A percentile compares a stretch with the other conserved stretches of the same genome.
Conservation (phyloP, 2,797 vertebrate genomes). For the Enteromius radiatus region DNA sequence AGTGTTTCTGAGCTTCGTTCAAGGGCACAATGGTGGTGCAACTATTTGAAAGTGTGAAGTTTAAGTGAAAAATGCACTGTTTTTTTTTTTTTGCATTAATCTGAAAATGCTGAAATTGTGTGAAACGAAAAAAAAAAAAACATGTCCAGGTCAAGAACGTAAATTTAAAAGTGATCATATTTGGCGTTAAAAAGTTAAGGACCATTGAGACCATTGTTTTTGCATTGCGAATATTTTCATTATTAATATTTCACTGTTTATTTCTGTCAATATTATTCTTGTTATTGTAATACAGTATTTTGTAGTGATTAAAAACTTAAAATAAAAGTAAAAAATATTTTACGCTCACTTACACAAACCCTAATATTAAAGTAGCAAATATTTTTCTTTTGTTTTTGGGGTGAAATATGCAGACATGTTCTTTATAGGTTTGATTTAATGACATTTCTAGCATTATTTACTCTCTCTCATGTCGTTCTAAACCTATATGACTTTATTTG, state of each 20-base stretch:
- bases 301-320: neutral
- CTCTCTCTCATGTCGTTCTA: neutral
- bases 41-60: neutral
- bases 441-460: neutral
- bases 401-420: neutral
- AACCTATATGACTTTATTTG: neutral
- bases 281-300: neutral
- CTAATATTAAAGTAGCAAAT: neutral
- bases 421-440: neutral
- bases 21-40: slow-evolving; percentile 14
- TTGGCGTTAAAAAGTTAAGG: neutral
- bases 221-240: neutral
- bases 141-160: neutral
- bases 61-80: neutral
- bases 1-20: slow-evolving; percentile 12
- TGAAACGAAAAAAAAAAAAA: neutral
- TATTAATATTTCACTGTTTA: neutral
- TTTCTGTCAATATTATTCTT: neutral
- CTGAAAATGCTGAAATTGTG: too few species aligned
- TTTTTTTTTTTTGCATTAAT: too few species aligned
- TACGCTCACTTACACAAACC: neutral
- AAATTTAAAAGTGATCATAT: neutral
- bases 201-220: neutral
- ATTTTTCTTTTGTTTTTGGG: neutral
- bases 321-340: neutral